phyloP scores from a whole-genome alignment of 2,113 vertebrate species.

The Alexandromys fortis region DNA sequence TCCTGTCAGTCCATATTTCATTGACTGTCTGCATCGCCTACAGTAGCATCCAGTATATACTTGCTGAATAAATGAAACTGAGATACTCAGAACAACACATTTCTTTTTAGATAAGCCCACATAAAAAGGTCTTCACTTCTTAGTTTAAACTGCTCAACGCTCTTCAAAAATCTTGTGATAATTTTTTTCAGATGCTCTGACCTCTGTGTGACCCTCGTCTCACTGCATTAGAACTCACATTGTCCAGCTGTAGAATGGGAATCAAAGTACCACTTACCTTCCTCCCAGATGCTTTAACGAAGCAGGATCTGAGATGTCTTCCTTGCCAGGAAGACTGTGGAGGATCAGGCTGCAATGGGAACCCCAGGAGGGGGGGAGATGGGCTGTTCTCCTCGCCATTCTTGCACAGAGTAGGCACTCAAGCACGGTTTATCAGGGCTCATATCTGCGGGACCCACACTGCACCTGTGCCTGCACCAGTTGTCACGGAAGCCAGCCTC shows the following conservation, averaged over 20 bases:
- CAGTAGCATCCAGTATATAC: background rate
- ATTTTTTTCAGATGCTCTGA: background rate
- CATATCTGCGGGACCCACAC: background rate
- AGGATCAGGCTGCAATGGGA: background rate
- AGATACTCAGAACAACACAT: background rate
- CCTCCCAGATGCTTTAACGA: background rate
- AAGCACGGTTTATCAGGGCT: constrained; percentile 11
- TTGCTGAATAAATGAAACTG: constrained; percentile 61
- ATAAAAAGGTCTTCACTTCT: constrained; percentile 29
- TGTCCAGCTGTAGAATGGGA: constrained; percentile 30
- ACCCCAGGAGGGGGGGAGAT: background rate
- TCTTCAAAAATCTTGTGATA: constrained; percentile 22
- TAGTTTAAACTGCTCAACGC: constrained; percentile 20
- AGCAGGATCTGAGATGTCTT: constrained; percentile 6
- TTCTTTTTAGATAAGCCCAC: constrained; percentile 50
- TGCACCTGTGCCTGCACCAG: background rate
- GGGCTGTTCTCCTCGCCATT: background rate
- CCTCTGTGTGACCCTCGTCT: constrained; percentile 58
- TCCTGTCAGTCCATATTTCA: background rate
- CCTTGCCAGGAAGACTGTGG: background rate
- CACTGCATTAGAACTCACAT: constrained; percentile 21
- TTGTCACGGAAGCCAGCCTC: background rate
- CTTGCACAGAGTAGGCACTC: background rate
- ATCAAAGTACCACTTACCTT: constrained; percentile 27
- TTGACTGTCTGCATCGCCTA: background rate